Conservation (phyloP, 1,140 invertebrate genomes). For the Bombyx mori region DNA sequence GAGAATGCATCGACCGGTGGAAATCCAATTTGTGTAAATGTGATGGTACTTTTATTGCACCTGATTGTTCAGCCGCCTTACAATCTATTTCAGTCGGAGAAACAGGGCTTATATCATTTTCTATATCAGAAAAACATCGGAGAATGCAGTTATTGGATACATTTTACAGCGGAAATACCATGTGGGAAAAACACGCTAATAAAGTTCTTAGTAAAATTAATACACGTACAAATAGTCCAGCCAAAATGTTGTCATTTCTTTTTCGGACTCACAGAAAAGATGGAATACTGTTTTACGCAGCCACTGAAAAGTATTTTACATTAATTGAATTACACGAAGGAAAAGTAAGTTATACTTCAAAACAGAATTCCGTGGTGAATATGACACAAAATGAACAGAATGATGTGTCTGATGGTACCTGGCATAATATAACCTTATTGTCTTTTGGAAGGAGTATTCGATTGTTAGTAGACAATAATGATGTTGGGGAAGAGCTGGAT, state of each 20-base stretch:
- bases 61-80: slow-evolving; percentile 84
- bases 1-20: slow-evolving; percentile 89
- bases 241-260: slow-evolving; percentile 84
- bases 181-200: slow-evolving; percentile 73
- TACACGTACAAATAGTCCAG: slow-evolving; percentile 52
- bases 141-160: slow-evolving; percentile 87
- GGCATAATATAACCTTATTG: slow-evolving; percentile 87
- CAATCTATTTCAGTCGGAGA: slow-evolving; percentile 84
- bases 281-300: slow-evolving; percentile 86
- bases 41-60: slow-evolving; percentile 78
- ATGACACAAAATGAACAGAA: slow-evolving; percentile 78
- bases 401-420: slow-evolving; percentile 82
- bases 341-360: slow-evolving; percentile 82
- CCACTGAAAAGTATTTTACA: slow-evolving; percentile 90
- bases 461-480: slow-evolving; percentile 78
- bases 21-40: slow-evolving; percentile 80
- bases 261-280: slow-evolving; percentile 84
- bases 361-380: slow-evolving; percentile 82
- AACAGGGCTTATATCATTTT: slow-evolving; percentile 84
- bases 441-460: slow-evolving; percentile 79
- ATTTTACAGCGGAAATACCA: slow-evolving; percentile 80
- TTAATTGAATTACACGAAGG: slow-evolving; percentile 82
- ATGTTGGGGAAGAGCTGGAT: slow-evolving; percentile 87
- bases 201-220: slow-evolving; percentile 49
- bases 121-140: slow-evolving; percentile 86